Conservation (phyloP, 2,888 invertebrate species). For the Stegana nigrithorax region DNA sequence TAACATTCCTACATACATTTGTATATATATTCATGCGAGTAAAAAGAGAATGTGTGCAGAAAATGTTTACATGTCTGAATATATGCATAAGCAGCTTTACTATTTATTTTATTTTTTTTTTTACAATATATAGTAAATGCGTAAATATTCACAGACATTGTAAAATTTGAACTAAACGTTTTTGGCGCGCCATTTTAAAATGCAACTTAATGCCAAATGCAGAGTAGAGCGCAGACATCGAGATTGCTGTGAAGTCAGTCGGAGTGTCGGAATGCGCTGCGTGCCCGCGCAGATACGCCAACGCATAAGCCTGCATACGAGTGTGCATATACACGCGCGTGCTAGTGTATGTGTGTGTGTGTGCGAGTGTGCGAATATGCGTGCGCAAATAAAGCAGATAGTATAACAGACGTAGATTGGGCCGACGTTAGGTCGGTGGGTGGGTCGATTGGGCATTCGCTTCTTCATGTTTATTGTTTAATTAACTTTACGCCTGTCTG, state of each 20-base stretch:
- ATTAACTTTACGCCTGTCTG: conserved; percentile 17
- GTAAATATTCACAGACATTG: conserved; percentile 28
- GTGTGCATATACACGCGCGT: background rate
- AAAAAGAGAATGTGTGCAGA: conserved; percentile 24
- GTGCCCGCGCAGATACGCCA: background rate
- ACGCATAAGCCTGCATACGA: background rate
- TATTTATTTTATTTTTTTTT: too few relatives aligned
- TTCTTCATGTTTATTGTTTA: conserved; percentile 13
- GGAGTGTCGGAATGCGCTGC: too few relatives aligned
- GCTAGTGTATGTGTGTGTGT: background rate
- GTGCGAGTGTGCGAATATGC: background rate
- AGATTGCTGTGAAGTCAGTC: too few relatives aligned
- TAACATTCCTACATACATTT: too few relatives aligned
- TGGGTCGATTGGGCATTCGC: background rate
- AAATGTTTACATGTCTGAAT: too few relatives aligned
- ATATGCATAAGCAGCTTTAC: too few relatives aligned
- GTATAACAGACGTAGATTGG: too few relatives aligned
- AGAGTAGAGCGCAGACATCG: conserved; percentile 21
- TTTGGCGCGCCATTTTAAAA: conserved; percentile 40
- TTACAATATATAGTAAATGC: background rate
- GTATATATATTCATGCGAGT: too few relatives aligned
- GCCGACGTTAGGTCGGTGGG: too few relatives aligned
- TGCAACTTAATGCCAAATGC: conserved; percentile 53
- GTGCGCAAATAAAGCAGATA: background rate
- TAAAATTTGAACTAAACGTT: conserved; percentile 34